phyloP scores from a whole-genome alignment of 30 jellyfish, hydroid and myxozoan genomes.

The Aurelia sp. region DNA sequence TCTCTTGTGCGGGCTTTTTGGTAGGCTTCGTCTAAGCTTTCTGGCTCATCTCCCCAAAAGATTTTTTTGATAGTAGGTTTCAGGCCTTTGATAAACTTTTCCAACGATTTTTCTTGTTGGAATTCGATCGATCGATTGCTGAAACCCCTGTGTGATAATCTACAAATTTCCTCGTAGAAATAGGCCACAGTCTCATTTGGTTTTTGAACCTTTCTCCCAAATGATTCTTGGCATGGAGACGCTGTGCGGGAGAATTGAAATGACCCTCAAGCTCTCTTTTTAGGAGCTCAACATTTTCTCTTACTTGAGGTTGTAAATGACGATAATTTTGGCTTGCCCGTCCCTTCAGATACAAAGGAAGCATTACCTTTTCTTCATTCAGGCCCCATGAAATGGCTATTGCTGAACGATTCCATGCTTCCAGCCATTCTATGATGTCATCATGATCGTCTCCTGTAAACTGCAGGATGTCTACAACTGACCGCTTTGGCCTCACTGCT shows the following conservation, averaged over 20 bases:
- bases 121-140: conserved; percentile 7
- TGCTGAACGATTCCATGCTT: conserved; percentile 7
- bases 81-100: background rate
- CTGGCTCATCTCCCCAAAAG: no score
- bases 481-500: background rate
- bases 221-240: no score
- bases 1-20: no score
- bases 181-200: conserved; percentile 13
- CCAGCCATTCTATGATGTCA: conserved; percentile 12
- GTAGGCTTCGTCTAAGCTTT: no score
- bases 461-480: background rate
- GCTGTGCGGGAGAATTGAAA: no score
- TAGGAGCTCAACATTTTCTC: background rate
- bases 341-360: conserved; percentile 18
- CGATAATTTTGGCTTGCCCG: conserved; percentile 36
- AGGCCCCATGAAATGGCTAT: background rate
- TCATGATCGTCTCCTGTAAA: conserved; percentile 22
- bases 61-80: conserved; percentile 43
- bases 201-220: no score
- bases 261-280: no score
- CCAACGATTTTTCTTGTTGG: conserved; percentile 6
- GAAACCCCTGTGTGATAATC: conserved; percentile 16
- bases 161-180: conserved; percentile 18
- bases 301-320: background rate
- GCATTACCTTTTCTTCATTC: conserved; percentile 12